Base-by-base conservation (phyloP, 1,140 invertebrate species). In the Uloborus diversus region DNA sequence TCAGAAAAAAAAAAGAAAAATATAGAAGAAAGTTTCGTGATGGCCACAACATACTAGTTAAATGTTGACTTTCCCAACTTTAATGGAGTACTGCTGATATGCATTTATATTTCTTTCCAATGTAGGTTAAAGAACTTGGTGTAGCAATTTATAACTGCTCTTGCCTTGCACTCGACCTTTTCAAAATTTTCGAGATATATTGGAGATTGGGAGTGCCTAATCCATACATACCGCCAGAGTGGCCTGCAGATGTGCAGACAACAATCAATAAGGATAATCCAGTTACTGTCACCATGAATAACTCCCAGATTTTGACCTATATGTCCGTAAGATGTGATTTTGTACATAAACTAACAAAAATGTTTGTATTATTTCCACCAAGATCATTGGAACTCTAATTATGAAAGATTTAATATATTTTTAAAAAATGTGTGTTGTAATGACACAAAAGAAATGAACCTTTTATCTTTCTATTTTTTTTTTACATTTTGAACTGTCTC, bases 101-200 rank as follows among this genome's bases (percentile, higher is more conserved):
- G 17, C 17, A 9, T 42, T 42, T 42, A 17, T n/a, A n/a, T 42
- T n/a, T 2, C 3, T 53, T 4, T n/a, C 32, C 23, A 37, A 37
- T 62, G 5, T 84, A 94, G 92, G 94, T 99, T 9, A 99, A 99
- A 88, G 97, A 99, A 87, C 85, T 99, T 79, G 97, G 97, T 9
- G 88, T 96, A 13, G 84, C 93, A 0, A 90, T 92, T 0, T 89
- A 90, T 66, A 93, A 97, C 84, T 99, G 97, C 87, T 90, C 92
- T 9, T 93, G 92, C 85, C 86, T 99, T 11, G 94, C 93, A 1
- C 86, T 88, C n/a, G 97, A 99, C 87, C 87, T 98, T 27, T 89
- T 87, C 0, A 99, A 98, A 87, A 94, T 99, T 57, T 99, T 99
- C 87, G 91, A 95, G 81, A 91, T 94, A 0, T 99, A 98, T 85